Percentiles rank a stretch among this genome's conserved stretches.
phyloP scores from a whole-genome alignment of 2,797 vertebrate species.

The Acropternis orthonyx region DNA sequence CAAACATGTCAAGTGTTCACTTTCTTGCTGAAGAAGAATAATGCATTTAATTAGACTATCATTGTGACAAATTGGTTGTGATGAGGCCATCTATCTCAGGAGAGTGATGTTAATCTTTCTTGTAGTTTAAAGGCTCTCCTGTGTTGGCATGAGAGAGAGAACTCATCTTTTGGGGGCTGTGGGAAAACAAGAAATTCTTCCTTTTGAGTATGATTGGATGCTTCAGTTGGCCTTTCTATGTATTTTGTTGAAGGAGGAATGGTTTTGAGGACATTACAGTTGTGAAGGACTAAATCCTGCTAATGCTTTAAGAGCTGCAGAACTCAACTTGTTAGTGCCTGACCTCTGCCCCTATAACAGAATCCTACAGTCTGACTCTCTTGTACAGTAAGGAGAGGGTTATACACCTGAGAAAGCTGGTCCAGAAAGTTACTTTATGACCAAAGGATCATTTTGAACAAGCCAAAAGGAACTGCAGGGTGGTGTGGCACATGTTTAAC shows the following conservation, averaged over 20 bases:
- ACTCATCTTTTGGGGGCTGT: not conserved
- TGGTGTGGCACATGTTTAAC: rapidly evolving
- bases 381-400: not conserved
- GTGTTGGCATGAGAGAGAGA: conserved; percentile 21
- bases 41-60: conserved; percentile 75
- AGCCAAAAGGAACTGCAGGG: not conserved
- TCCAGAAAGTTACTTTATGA: not conserved
- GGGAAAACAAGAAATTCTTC: not conserved
- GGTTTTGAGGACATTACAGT: not conserved
- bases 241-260: not conserved
- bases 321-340: not conserved
- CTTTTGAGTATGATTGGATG: not conserved
- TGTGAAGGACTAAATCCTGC: not conserved
- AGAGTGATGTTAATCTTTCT: conserved; percentile 67
- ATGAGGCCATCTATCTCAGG: conserved; percentile 65
- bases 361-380: not conserved
- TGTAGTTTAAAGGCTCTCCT: conserved; percentile 66
- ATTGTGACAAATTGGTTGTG: conserved; percentile 75
- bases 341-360: not conserved
- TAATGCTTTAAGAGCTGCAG: not conserved
- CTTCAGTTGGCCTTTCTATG: not conserved
- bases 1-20: conserved; percentile 55
- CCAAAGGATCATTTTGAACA: not conserved
- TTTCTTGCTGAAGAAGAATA: conserved; percentile 65
- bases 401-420: not conserved